A percentile compares a stretch with the other conserved stretches of the same genome.
These are phyloP conservation scores for Eledona agricola DNA, from an alignment of 2,888 invertebrate genomes.

Conservation along the genomic window DNA sequence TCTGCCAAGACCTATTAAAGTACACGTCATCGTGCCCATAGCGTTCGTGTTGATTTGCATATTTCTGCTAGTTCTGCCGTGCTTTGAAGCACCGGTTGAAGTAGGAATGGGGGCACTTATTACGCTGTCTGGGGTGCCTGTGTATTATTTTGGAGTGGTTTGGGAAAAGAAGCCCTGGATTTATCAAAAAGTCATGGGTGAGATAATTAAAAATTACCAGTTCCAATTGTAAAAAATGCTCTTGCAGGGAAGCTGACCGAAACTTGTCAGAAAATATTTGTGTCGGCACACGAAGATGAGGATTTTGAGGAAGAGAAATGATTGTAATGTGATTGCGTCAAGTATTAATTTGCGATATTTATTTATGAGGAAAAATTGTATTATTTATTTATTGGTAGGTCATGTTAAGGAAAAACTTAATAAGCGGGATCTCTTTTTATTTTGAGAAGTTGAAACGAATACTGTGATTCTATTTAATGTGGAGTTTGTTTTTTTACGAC, in stretches of 20 bases:
- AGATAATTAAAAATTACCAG: constrained; percentile 49
- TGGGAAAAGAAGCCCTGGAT: constrained; percentile 72
- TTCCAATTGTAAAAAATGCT: constrained; percentile 17
- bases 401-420: no score
- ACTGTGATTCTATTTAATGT: no score
- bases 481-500: no score
- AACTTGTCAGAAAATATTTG: constrained; percentile 75
- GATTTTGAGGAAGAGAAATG: constrained; percentile 24
- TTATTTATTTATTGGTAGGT: no score
- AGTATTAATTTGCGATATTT: constrained; percentile 8
- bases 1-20: constrained; percentile 85
- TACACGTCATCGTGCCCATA: constrained; percentile 72
- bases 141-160: constrained; percentile 77
- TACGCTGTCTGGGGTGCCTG: constrained; percentile 84
- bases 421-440: no score
- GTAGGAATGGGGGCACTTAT: constrained; percentile 81
- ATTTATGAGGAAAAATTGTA: no score
- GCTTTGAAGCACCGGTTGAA: constrained; percentile 80
- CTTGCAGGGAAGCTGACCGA: constrained; percentile 70
- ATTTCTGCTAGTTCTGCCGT: constrained; percentile 82
- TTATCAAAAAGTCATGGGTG: constrained; percentile 71
- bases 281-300: constrained; percentile 81
- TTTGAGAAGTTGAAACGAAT: no score
- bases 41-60: constrained; percentile 79
- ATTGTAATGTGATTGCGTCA: constrained; percentile 4